Conservation (phyloP, 2,888 invertebrate species). For the Andrena dorsata region DNA sequence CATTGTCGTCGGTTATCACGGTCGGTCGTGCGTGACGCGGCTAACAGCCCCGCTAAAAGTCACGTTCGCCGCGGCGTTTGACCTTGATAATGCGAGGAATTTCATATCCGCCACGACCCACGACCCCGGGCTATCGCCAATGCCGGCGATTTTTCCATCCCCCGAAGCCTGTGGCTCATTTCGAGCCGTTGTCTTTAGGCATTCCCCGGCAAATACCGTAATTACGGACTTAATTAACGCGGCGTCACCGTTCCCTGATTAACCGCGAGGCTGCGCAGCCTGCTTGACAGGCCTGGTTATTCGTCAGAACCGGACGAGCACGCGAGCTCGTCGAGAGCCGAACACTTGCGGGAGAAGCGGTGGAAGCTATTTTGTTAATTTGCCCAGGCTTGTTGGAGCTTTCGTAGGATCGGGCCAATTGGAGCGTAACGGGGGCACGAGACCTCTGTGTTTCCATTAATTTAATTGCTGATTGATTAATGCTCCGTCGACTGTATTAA, state of each 20-base stretch:
- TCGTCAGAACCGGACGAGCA: slow-evolving; percentile 35
- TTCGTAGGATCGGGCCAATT: neutral
- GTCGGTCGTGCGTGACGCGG: slow-evolving; percentile 70
- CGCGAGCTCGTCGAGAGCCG: slow-evolving; percentile 20
- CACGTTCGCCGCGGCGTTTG: slow-evolving; percentile 66
- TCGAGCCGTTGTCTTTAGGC: neutral
- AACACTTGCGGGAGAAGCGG: neutral
- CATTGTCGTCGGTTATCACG: slow-evolving; percentile 73
- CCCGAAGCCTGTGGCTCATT: neutral
- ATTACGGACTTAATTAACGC: slow-evolving; percentile 40
- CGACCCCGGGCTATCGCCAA: slow-evolving; percentile 14
- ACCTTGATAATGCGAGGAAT: slow-evolving; percentile 69
- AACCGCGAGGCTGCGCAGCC: slow-evolving; percentile 17
- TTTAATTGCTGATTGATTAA: slow-evolving; percentile 23
- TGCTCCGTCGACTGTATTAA: slow-evolving; percentile 6
- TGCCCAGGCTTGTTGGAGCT: neutral
- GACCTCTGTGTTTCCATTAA: slow-evolving; percentile 14
- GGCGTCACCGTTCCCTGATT: slow-evolving; percentile 27
- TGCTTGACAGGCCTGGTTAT: slow-evolving; percentile 44
- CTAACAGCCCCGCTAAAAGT: slow-evolving; percentile 68
- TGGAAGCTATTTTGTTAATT: slow-evolving; percentile 21
- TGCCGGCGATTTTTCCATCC: neutral
- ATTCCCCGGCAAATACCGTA: slow-evolving; percentile 48
- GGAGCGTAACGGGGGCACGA: slow-evolving; percentile 7
- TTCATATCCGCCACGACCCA: slow-evolving; percentile 58